Percentiles rank a stretch among this genome's conserved stretches.
These are phyloP conservation scores for Dicyrtoma fusca DNA, from an alignment of 2,888 invertebrate species.

Conservation along the genomic window DNA sequence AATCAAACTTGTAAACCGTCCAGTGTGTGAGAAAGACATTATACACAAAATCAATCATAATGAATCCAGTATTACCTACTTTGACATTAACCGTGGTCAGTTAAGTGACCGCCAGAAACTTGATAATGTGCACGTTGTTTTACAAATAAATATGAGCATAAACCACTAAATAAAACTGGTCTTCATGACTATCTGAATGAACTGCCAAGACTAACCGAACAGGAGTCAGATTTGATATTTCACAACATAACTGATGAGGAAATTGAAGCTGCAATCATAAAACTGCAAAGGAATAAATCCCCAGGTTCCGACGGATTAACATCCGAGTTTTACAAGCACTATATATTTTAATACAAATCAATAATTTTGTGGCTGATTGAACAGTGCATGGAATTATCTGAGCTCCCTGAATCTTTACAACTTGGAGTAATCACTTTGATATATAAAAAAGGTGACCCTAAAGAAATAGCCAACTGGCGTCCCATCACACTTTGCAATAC, in stretches of 20 bases:
- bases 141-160: neutral
- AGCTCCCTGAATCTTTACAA: neutral
- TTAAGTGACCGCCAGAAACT: no score
- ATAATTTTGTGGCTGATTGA: neutral
- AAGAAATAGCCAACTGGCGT: neutral
- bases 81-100: no score
- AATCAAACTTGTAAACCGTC: no score
- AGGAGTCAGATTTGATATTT: neutral
- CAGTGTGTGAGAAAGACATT: no score
- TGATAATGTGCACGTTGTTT: neutral
- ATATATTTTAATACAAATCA: neutral
- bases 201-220: neutral
- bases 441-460: neutral
- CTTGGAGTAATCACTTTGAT: neutral
- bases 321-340: neutral
- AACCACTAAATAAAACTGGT: neutral
- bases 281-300: neutral
- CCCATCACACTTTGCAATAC: neutral
- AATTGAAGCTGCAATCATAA: neutral
- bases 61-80: no score
- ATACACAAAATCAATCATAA: no score
- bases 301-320: neutral
- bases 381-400: no score
- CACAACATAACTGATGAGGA: constrained; percentile 8
- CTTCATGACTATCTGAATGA: neutral